A percentile compares a stretch with the other conserved stretches of the same genome.
phyloP scores from a whole-genome alignment of 1,140 invertebrate species.

The Musca domestica region DNA sequence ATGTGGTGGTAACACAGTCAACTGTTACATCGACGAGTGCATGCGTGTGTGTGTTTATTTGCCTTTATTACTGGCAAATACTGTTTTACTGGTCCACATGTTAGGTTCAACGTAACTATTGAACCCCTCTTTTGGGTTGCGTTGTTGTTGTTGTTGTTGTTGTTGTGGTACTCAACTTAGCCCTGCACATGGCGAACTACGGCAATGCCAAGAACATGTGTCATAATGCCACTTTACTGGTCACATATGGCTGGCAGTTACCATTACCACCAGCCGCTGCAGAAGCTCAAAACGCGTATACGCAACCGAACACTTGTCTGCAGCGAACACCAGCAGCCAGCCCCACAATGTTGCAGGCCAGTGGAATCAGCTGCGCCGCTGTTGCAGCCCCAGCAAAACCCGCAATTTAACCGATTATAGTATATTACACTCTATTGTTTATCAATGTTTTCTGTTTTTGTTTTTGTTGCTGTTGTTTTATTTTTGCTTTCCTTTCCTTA shows the following conservation, averaged over 20 bases:
- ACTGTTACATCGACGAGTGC: too few species aligned
- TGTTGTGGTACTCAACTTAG: background rate
- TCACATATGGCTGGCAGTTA: background rate
- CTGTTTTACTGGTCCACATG: too few species aligned
- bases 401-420: constrained; percentile 21
- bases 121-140: background rate
- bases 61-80: too few species aligned
- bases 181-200: background rate
- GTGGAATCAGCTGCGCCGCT: background rate
- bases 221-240: constrained; percentile 18
- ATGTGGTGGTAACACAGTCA: too few species aligned
- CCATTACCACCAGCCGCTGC: background rate
- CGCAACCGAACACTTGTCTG: background rate
- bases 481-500: background rate
- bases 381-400: background rate
- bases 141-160: background rate
- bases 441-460: constrained; percentile 2
- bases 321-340: background rate
- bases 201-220: background rate
- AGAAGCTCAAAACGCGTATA: background rate
- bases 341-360: background rate
- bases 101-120: constrained; percentile 20
- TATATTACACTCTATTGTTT: constrained; percentile 22
- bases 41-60: too few species aligned
- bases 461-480: background rate